Evolutionary conservation across 2,113 vertebrate genomes (phyloP).

Genomic region (Leptocoma aspasia): DNA sequence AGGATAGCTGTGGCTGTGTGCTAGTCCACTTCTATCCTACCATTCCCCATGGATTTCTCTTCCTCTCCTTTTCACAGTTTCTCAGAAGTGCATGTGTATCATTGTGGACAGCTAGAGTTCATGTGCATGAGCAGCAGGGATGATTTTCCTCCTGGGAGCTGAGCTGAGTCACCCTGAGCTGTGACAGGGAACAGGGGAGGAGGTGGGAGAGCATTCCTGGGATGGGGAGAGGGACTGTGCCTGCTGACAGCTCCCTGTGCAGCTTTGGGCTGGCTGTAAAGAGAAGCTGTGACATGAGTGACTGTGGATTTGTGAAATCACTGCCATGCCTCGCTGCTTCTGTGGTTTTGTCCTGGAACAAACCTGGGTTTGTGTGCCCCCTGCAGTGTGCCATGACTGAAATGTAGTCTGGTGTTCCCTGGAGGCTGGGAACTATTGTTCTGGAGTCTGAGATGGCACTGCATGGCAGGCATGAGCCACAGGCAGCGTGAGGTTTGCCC

Average conservation of each 20-base stretch:
- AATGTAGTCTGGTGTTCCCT: not conserved
- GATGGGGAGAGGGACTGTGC: not conserved
- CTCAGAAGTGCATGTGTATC: not conserved
- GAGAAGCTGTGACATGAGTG: not conserved
- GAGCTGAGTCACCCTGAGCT: not conserved
- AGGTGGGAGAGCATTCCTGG: not conserved
- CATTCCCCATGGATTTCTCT: not conserved
- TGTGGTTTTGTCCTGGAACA: constrained; percentile 15
- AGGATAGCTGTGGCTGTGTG: not conserved
- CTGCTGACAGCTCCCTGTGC: not conserved
- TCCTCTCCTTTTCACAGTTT: not conserved
- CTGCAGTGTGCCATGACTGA: not conserved
- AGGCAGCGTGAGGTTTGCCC: not conserved
- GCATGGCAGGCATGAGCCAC: not conserved
- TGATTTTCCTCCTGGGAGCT: not conserved
- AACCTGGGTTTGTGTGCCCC: constrained; percentile 23
- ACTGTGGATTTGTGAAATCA: not conserved
- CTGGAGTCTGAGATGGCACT: not conserved
- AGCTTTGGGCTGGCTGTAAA: rapidly evolving
- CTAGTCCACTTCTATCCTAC: not conserved
- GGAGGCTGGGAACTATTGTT: not conserved
- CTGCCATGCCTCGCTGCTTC: not conserved
- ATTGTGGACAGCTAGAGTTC: not conserved
- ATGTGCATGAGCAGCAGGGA: not conserved
- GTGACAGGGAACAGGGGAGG: not conserved